phyloP scores from a whole-genome alignment of 1,140 invertebrate species.

The Eciton burchellii region DNA sequence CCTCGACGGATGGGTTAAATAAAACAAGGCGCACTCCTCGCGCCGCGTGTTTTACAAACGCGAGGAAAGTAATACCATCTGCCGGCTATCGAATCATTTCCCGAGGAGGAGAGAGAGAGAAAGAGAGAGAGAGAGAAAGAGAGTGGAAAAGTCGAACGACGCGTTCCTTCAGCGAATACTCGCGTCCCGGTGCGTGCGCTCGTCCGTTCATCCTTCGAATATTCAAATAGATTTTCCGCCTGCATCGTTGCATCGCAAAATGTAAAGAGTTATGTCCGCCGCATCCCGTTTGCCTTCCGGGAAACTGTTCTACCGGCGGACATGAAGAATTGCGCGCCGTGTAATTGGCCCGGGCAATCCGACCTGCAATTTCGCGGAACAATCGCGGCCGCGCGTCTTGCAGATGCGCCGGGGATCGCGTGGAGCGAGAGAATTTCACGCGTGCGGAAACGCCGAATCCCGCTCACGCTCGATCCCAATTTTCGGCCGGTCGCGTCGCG shows the following conservation, averaged over 20 bases:
- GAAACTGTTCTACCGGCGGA: neutral
- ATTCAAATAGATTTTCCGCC: neutral
- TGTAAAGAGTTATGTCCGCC: neutral
- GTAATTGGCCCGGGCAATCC: conserved; percentile 6
- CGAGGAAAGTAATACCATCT: conserved; percentile 37
- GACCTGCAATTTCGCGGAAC: neutral
- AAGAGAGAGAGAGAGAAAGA: neutral
- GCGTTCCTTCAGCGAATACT: neutral
- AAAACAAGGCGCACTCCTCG: conserved; percentile 51
- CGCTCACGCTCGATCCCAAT: conserved; percentile 4
- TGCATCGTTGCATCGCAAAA: neutral
- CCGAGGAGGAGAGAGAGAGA: conserved; percentile 6
- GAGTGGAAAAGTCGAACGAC: conserved; percentile 27
- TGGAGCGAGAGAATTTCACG: neutral
- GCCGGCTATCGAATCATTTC: conserved; percentile 52
- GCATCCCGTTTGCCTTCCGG: neutral
- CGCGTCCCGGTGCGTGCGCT: neutral
- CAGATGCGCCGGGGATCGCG: neutral
- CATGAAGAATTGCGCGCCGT: neutral
- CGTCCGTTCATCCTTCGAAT: neutral
- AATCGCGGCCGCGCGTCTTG: neutral
- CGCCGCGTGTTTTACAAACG: conserved; percentile 42
- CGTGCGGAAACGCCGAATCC: neutral
- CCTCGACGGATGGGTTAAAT: conserved; percentile 54
- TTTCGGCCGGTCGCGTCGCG: neutral